These are phyloP conservation scores for Hypomecis atomaria DNA, from an alignment of 2,888 invertebrate species.

Conservation along the genomic window DNA sequence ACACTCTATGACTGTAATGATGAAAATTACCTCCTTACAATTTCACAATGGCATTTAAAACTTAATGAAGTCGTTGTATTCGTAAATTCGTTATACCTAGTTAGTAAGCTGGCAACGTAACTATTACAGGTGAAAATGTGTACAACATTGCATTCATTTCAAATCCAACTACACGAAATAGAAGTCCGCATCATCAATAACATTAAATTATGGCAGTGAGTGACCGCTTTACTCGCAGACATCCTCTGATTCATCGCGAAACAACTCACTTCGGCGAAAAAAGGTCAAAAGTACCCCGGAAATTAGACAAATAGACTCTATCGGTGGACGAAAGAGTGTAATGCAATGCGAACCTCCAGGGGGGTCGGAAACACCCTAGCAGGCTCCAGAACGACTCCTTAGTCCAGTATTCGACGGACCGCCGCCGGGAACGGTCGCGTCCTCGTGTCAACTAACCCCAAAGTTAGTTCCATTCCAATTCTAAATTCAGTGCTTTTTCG, in stretches of 20 bases:
- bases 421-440: slow-evolving; percentile 46
- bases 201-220: slow-evolving; percentile 10
- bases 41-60: no score
- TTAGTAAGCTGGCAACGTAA: no score
- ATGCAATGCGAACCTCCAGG: slow-evolving; percentile 53
- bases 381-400: slow-evolving; percentile 52
- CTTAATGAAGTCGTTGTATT: no score
- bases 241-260: slow-evolving; percentile 47
- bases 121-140: not conserved
- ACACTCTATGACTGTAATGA: no score
- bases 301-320: slow-evolving; percentile 60
- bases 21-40: no score
- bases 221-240: slow-evolving; percentile 26
- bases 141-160: not conserved
- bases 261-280: slow-evolving; percentile 53
- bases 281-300: slow-evolving; percentile 64
- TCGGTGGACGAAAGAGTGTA: slow-evolving; percentile 46
- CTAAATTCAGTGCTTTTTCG: slow-evolving; percentile 53
- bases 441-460: slow-evolving; percentile 29
- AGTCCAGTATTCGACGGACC: slow-evolving; percentile 60
- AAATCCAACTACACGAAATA: slow-evolving; percentile 13
- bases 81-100: no score
- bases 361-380: slow-evolving; percentile 52
- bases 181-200: slow-evolving; percentile 22
- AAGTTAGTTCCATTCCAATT: slow-evolving; percentile 49